Conservation (phyloP, 2,797 vertebrate species). For the Taenioides sp. region DNA sequence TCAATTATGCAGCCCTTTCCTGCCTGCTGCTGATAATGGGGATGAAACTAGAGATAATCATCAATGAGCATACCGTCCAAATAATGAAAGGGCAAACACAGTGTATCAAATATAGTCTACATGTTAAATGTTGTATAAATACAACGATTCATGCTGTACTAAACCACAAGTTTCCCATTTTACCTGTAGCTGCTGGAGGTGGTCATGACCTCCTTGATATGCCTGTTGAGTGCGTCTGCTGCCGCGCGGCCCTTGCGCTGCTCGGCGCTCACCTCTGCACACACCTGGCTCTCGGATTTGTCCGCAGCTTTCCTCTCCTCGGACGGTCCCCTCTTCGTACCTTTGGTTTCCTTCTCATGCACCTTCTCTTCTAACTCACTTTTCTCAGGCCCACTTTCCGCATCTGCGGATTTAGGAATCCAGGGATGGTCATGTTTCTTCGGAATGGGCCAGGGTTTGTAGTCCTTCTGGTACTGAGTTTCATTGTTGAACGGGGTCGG, state of each 20-base stretch:
- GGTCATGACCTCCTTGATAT: slow-evolving; percentile 91
- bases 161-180: slow-evolving; percentile 21
- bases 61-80: slow-evolving; percentile 1
- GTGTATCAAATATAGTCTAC: background rate
- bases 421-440: slow-evolving; percentile 93
- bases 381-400: slow-evolving; percentile 69
- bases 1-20: slow-evolving; percentile 58
- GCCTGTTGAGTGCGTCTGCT: slow-evolving; percentile 90
- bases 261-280: slow-evolving; percentile 63
- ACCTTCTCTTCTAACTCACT: slow-evolving; percentile 78
- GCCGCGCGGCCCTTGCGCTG: slow-evolving; percentile 83
- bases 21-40: slow-evolving; percentile 30
- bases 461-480: slow-evolving; percentile 97
- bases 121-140: background rate
- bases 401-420: slow-evolving; percentile 85
- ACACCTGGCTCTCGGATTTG: slow-evolving; percentile 49
- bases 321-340: slow-evolving; percentile 63
- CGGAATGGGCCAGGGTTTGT: slow-evolving; percentile 93
- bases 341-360: slow-evolving; percentile 73
- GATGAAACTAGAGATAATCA: slow-evolving; percentile 38
- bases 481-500: slow-evolving; percentile 86
- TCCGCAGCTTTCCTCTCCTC: slow-evolving; percentile 46
- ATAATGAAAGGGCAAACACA: background rate
- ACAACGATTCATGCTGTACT: background rate
- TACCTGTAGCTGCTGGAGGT: slow-evolving; percentile 92